phyloP scores from a whole-genome alignment of 2,888 invertebrate species.

The Tipula helvola region DNA sequence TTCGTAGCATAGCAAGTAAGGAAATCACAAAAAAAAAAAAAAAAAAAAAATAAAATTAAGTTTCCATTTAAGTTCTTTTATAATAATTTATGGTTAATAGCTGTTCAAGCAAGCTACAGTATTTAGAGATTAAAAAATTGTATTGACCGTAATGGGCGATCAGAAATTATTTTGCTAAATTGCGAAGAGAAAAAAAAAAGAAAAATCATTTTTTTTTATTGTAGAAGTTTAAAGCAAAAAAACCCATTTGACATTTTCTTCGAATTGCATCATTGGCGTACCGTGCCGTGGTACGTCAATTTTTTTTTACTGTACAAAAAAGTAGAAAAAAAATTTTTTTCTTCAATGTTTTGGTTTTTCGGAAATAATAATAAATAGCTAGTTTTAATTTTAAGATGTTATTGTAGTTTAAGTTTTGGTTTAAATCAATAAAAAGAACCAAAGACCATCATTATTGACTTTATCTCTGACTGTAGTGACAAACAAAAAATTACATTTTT shows the following conservation, averaged over 20 bases:
- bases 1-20: neutral
- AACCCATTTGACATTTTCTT: neutral
- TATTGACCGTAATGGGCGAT: neutral
- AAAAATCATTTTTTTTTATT: neutral
- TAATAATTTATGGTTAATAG: neutral
- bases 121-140: neutral
- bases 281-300: neutral
- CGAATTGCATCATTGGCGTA: constrained; percentile 8
- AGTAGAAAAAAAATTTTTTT: neutral
- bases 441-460: neutral
- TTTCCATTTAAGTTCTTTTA: neutral
- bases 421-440: neutral
- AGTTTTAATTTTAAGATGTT: neutral
- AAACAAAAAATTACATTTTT: neutral
- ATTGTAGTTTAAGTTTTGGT: neutral
- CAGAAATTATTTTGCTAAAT: neutral
- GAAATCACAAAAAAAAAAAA: neutral
- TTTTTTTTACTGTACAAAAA: neutral
- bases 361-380: neutral
- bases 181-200: neutral
- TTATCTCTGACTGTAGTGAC: neutral
- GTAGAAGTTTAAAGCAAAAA: neutral
- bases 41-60: neutral
- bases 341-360: neutral
- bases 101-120: neutral